Base-by-base conservation (phyloP, 1,140 invertebrate genomes). In the Drosophila arawakana region DNA sequence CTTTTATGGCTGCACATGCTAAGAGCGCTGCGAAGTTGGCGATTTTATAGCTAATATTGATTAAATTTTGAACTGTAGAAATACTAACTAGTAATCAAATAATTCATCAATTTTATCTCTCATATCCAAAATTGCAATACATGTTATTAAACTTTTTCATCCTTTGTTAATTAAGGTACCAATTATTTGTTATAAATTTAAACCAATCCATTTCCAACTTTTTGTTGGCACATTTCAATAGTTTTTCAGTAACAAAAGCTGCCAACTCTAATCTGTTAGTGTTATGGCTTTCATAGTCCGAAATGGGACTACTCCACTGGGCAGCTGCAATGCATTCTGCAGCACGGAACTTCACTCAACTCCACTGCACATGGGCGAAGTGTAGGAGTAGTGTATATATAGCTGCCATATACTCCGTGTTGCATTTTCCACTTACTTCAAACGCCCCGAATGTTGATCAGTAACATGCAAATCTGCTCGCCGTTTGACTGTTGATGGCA, bases 401-500 rank as follows among this genome's bases (percentile, higher is more conserved):
- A 59, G n/a, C 2, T 37, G 8, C 25, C 47, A 18, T 13, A 11
- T 37, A 18, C n/a, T 46, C 10, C 15, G n/a, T 41, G 37, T 10
- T 39, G 47, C 61, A 63, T 47, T 54, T 66, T 39, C 63, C 77
- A 61, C 52, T 75, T 62, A 58, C 49, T 35, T 39, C 60, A 3
- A n/a, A 4, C 74, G 18, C 59, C 46, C 54, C 65, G 49, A 54
- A 67, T 59, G 73, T 77, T 76, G 75, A 86, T 82, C 83, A 77
- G 71, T 46, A 82, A 73, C 76, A 86, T 86, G 83, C 80, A 86
- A 86, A 86, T 86, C 83, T 86, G 73, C 62, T 67, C 46, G 62
- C 46, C 61, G 60, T 78, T 78, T 78, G 83, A 86, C 80, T 88
- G 76, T 86, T 86, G 83, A 86, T 88, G 80, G 84, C 76, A 73